Evolutionary conservation across 2,888 invertebrate species (phyloP), one percentile per base, ranked within the genome.

Genomic region (Ophion ellenae): DNA sequence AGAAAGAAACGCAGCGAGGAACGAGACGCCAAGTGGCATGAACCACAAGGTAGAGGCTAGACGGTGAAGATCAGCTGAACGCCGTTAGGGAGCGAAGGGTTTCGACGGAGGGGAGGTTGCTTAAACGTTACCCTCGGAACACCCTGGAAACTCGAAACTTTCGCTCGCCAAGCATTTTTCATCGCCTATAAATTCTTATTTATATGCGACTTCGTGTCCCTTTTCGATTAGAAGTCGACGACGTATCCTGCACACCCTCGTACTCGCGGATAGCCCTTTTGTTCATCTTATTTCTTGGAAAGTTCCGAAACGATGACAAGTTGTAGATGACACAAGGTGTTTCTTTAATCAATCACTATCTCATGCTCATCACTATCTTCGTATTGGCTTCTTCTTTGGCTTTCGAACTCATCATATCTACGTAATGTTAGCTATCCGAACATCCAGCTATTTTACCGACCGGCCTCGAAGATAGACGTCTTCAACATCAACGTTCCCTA

Each of bases 151-250:
- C 84, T 85, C 75, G 83, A 87, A 71, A 83, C 77, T 87, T 86
- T 86, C 87, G 83, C 87, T 89, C 86, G 82, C 81, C 71, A 88
- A 91, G 91, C 93, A 93, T 93, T 93, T 93, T 93, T 93, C 93
- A 93, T 93, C 93, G 92, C 91, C 93, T 92, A 92, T 93, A 93
- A 93, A 93, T 93, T 93, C 93, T 93, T 93, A 93, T 93, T 93
- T 93, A 93, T 93, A 93, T 93, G 93, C 93, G 91, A 91, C 92
- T 91, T 90, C 90, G 90, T 91, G 93, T 93, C 92, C 92, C 92
- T 90, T 91, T 91, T 91, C 92, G 93, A 93, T 93, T 93, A 93
- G 91, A 88, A 71, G 83, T 80, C 64, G 75, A 66, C 63, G 59
- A 77, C 80, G 86, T 85, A 85, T 81, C 78, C 86, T 84, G 3